Evolutionary conservation across 2,888 invertebrate species (phyloP), one percentile per base, ranked within the genome.

Genomic region (Xestia ashworthii): DNA sequence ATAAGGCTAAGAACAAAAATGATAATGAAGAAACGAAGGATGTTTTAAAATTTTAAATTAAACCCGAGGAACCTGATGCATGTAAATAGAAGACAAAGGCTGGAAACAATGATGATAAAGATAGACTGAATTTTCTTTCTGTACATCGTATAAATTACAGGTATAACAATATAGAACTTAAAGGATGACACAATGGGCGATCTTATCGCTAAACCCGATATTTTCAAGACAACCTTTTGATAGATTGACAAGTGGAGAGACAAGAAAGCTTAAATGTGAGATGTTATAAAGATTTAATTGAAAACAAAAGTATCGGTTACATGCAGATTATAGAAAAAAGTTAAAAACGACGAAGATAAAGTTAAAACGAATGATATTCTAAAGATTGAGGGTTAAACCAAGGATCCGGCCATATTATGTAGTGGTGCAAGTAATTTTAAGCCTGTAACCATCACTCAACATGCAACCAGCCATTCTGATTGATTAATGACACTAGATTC

Each of bases 401-500:
- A 48, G 48, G 22, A 66, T 41, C 22, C 25, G 16, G 53, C 22
- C 5, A 8, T 4, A 44, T 44, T n/a, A 65, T 6, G 6, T n/a
- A 6, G 22, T 55, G 38, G 44, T 1, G 50, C 19, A 46, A 64
- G 44, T 38, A 58, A 79, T 46, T 41, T 11, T 55, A 19, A 12
- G 16, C 25, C 14, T 25, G 3, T 11, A 53, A 55, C 25, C 11
- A 53, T 25, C 44, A 64, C 3, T 41, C 5, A 41, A 67, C n/a
- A 60, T 44, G 41, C 32, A 32, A 71, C 5, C 25, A 53, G 19
- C 19, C 50, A 19, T 32, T 48, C 14, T 14, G 1, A 25, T 32
- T 78, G 62, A 78, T 64, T 46, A 50, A 50, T 60, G 44, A 66
- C 38, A n/a, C 16, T 16, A 0, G 9, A n/a, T 16, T 55, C 32